phyloP scores from a whole-genome alignment of 1,140 invertebrate genomes.

The Drosophila asahinai region DNA sequence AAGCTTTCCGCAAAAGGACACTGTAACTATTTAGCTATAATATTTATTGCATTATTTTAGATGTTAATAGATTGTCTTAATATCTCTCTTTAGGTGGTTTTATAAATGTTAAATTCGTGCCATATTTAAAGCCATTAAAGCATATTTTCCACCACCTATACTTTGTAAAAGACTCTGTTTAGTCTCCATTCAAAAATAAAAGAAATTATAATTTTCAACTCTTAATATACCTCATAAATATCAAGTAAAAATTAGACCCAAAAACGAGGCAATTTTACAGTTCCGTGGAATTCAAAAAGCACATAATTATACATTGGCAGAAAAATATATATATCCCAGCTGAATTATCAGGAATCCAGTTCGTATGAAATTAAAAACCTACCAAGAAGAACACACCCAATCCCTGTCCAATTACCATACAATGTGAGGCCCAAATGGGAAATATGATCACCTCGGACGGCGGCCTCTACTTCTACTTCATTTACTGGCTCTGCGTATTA shows the following conservation, averaged over 20 bases:
- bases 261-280: constrained; percentile 33
- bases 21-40: too few species aligned
- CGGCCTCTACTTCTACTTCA: constrained; percentile 27
- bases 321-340: constrained; percentile 17
- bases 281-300: constrained; percentile 24
- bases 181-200: neutral
- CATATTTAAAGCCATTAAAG: too few species aligned
- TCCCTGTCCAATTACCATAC: constrained; percentile 59
- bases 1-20: too few species aligned
- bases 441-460: constrained; percentile 26
- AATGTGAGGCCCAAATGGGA: constrained; percentile 49
- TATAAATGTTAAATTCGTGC: neutral
- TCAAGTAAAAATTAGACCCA: constrained; percentile 5
- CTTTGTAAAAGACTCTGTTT: neutral
- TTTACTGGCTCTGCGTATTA: constrained; percentile 53
- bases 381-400: constrained; percentile 17
- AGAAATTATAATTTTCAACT: neutral
- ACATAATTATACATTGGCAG: constrained; percentile 36
- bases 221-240: constrained; percentile 11
- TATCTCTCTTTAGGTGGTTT: too few species aligned
- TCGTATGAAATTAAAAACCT: constrained; percentile 38
- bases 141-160: neutral
- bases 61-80: neutral
- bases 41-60: neutral
- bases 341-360: constrained; percentile 37